phyloP scores from a whole-genome alignment of 2,888 invertebrate genomes.

The Catonia carolina region DNA sequence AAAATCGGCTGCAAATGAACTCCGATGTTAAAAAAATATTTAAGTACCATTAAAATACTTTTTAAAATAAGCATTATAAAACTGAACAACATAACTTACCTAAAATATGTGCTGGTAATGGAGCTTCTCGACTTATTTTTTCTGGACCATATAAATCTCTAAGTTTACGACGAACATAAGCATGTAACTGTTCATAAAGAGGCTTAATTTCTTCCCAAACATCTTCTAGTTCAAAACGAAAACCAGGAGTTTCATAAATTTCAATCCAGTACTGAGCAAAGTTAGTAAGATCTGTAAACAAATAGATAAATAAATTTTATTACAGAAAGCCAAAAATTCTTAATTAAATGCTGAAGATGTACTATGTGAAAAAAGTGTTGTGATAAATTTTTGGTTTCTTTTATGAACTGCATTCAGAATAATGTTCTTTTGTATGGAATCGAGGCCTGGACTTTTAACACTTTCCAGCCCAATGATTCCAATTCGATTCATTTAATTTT shows the following conservation, averaged over 20 bases:
- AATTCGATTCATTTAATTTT: too few relatives aligned
- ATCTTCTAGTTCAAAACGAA: slow-evolving; percentile 70
- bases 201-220: slow-evolving; percentile 81
- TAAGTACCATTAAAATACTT: too few relatives aligned
- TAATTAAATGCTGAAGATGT: background rate
- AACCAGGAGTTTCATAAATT: slow-evolving; percentile 70
- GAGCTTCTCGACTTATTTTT: slow-evolving; percentile 68
- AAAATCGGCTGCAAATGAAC: too few relatives aligned
- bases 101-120: slow-evolving; percentile 75
- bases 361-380: too few relatives aligned
- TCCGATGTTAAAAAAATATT: too few relatives aligned
- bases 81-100: too few relatives aligned
- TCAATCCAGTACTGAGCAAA: slow-evolving; percentile 86
- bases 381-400: too few relatives aligned
- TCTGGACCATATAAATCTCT: slow-evolving; percentile 79
- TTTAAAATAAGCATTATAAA: too few relatives aligned
- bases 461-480: too few relatives aligned
- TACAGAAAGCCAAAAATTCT: background rate
- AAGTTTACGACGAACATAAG: slow-evolving; percentile 78
- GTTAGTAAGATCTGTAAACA: slow-evolving; percentile 69
- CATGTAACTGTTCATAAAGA: slow-evolving; percentile 79
- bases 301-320: slow-evolving; percentile 3
- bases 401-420: too few relatives aligned
- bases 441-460: too few relatives aligned
- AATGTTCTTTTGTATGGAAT: too few relatives aligned